Conservation (phyloP, 2,113 vertebrate genomes). For the Brachyhypopomus gauderio region DNA sequence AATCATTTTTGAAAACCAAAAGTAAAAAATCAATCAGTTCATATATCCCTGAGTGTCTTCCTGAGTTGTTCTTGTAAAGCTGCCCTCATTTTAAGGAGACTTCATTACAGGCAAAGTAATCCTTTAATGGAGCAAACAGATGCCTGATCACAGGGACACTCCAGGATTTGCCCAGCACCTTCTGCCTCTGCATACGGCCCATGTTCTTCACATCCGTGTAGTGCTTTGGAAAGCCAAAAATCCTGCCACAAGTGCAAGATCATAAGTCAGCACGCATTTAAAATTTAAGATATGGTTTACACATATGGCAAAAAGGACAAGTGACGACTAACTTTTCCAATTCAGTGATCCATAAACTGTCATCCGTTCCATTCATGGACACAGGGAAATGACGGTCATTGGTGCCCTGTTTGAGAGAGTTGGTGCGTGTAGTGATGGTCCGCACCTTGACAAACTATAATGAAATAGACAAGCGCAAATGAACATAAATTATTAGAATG, state of each 20-base stretch:
- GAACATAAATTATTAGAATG: neutral
- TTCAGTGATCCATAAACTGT: conserved; percentile 86
- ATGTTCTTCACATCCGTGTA: conserved; percentile 89
- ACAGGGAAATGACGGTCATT: conserved; percentile 75
- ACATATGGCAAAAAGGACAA: neutral
- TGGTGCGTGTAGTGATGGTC: conserved; percentile 84
- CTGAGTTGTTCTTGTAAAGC: neutral
- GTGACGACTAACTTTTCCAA: conserved; percentile 72
- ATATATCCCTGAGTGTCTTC: conserved; percentile 18
- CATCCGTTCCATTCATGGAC: conserved; percentile 79
- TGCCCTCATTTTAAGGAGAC: conserved; percentile 34
- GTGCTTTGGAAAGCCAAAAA: conserved; percentile 93
- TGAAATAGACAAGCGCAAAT: conserved; percentile 40
- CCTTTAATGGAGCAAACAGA: conserved; percentile 92
- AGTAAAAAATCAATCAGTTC: neutral
- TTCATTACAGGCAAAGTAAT: conserved; percentile 93
- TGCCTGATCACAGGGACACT: conserved; percentile 90
- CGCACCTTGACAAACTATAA: conserved; percentile 82
- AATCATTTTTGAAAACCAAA: no score
- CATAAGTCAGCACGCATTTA: neutral
- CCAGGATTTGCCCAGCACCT: conserved; percentile 88
- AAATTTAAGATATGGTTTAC: neutral
- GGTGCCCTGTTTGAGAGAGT: conserved; percentile 83
- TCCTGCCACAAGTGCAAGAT: conserved; percentile 69
- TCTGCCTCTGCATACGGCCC: conserved; percentile 82